Evolutionary conservation across 2,113 vertebrate species (phyloP).

Genomic region (Anser brachyrhynchus): DNA sequence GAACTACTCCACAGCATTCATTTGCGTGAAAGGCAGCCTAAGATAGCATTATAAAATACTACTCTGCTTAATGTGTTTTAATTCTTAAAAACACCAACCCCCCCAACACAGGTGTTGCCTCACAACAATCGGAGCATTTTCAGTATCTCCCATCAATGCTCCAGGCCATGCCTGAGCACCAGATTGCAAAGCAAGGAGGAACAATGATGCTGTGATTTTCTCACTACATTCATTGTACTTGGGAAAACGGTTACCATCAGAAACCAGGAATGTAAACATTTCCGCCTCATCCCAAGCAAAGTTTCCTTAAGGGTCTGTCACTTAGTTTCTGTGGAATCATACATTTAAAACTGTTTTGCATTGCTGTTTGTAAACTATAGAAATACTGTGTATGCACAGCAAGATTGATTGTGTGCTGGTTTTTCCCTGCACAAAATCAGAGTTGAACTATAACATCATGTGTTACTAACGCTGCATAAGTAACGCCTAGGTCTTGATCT

Average conservation of each 20-base stretch:
- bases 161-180: background rate
- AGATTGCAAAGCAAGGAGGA: slow-evolving; percentile 1
- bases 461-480: background rate
- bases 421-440: background rate
- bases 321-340: background rate
- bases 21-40: background rate
- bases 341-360: background rate
- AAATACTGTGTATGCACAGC: background rate
- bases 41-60: background rate
- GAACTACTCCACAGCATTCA: background rate
- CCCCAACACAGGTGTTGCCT: background rate
- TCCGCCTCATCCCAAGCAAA: background rate
- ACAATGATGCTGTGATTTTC: background rate
- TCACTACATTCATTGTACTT: background rate
- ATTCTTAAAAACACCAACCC: background rate
- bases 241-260: background rate
- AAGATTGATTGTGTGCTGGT: background rate
- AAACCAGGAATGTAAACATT: background rate
- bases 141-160: background rate
- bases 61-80: background rate
- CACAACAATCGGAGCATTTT: background rate
- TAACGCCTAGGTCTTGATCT: background rate
- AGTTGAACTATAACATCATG: background rate
- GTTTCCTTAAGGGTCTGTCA: background rate
- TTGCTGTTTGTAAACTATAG: background rate